Conservation (phyloP, 2,113 vertebrate species). For the Caretta caretta region DNA sequence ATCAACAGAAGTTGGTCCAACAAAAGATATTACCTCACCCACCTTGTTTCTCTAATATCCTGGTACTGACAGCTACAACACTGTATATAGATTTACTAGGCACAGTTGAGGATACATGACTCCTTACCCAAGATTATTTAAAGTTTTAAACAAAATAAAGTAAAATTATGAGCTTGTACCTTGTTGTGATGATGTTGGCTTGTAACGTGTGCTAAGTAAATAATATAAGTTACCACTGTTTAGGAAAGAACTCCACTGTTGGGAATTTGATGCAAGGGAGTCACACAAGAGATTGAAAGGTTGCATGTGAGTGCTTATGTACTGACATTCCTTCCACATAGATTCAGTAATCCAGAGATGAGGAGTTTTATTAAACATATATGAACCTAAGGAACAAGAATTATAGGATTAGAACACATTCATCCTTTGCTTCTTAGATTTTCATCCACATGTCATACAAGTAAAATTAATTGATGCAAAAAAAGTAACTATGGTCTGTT, state of each 20-base stretch:
- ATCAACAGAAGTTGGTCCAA: not conserved
- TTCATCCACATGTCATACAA: not conserved
- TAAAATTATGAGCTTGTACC: not conserved
- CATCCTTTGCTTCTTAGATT: not conserved
- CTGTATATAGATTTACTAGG: not conserved
- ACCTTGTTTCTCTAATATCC: not conserved
- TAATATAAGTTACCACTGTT: slow-evolving; percentile 16
- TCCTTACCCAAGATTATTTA: not conserved
- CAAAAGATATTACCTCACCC: not conserved
- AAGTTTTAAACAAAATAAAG: not conserved
- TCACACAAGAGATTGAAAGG: slow-evolving; percentile 63
- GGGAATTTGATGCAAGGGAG: slow-evolving; percentile 51
- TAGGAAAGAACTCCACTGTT: slow-evolving; percentile 70
- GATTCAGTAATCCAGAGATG: slow-evolving; percentile 54
- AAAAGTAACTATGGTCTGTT: not conserved
- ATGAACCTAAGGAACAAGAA: slow-evolving; percentile 1
- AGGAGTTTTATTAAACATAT: not conserved
- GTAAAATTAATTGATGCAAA: not conserved
- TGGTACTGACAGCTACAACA: not conserved
- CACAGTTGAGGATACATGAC: not conserved
- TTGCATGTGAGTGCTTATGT: slow-evolving; percentile 48
- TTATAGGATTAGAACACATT: not conserved
- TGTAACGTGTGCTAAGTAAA: slow-evolving; percentile 46
- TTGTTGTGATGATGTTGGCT: not conserved
- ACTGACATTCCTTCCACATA: slow-evolving; percentile 74